These are phyloP conservation scores for Habrosyne pyritoides DNA, from an alignment of 2,888 invertebrate species.

Conservation along the genomic window DNA sequence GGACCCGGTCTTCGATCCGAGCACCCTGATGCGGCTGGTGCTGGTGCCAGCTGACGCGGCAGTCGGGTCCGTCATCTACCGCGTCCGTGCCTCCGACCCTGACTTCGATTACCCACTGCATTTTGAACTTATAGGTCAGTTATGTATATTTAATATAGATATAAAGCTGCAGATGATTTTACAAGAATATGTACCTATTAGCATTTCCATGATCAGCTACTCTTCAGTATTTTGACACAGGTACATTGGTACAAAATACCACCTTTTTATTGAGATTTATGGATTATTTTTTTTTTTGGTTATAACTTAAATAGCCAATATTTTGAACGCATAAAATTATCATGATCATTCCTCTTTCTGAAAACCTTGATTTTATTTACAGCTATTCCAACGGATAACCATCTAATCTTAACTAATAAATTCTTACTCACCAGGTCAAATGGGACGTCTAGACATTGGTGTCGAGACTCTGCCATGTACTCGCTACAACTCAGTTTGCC, in stretches of 20 bases:
- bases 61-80: conserved; percentile 93
- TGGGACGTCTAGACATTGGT: conserved; percentile 89
- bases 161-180: too few relatives aligned
- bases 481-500: conserved; percentile 93
- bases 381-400: neutral
- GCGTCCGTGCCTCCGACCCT: conserved; percentile 93
- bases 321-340: neutral
- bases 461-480: conserved; percentile 93
- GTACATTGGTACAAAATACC: too few relatives aligned
- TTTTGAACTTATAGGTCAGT: conserved; percentile 89
- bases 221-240: too few relatives aligned
- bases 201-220: too few relatives aligned
- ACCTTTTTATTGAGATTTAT: too few relatives aligned
- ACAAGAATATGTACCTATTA: too few relatives aligned
- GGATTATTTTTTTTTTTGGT: too few relatives aligned
- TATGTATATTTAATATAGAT: neutral
- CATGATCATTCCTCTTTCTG: neutral
- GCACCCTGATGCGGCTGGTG: conserved; percentile 91
- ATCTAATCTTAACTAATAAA: neutral
- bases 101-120: conserved; percentile 93
- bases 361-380: neutral
- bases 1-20: conserved; percentile 92
- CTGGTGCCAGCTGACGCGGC: conserved; percentile 93
- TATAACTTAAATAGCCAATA: neutral
- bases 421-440: conserved; percentile 76